A percentile compares a stretch with the other conserved stretches of the same genome.
Evolutionary conservation across 2,113 vertebrate genomes (phyloP).

Genomic region (Menura novaehollandiae): DNA sequence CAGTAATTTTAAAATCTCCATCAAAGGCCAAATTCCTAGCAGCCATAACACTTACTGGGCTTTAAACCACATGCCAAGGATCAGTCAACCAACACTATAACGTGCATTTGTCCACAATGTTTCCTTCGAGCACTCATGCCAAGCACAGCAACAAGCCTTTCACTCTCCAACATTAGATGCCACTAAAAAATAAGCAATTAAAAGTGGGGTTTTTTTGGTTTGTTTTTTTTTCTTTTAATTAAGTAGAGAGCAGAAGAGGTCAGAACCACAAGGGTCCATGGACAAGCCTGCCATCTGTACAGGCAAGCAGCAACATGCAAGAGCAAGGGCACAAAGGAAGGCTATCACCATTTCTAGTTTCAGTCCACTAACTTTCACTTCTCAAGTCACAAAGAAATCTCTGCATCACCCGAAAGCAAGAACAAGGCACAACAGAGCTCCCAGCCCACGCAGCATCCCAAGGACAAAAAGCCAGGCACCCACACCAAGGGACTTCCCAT

Average conservation of each 20-base stretch:
- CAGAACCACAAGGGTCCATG: fast-evolving
- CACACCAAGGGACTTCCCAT: fast-evolving
- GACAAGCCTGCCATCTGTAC: fast-evolving
- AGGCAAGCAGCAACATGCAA: fast-evolving
- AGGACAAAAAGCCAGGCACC: fast-evolving
- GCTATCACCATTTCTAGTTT: background rate
- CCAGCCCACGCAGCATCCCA: fast-evolving
- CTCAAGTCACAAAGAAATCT: background rate
- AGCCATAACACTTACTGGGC: background rate
- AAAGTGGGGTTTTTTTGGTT: background rate
- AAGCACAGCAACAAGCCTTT: background rate
- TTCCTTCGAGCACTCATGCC: background rate
- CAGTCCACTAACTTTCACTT: background rate
- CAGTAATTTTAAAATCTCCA: background rate
- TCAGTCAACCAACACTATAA: background rate
- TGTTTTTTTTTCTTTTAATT: background rate
- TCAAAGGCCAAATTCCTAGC: background rate
- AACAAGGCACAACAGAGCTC: background rate
- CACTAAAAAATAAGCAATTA: background rate
- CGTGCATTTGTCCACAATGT: fast-evolving
- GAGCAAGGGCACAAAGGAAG: background rate
- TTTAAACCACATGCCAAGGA: background rate
- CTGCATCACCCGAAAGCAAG: background rate
- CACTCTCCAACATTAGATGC: background rate
- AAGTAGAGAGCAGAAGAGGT: background rate